Conservation (phyloP, 2,797 vertebrate species). For the Tapera naevia region DNA sequence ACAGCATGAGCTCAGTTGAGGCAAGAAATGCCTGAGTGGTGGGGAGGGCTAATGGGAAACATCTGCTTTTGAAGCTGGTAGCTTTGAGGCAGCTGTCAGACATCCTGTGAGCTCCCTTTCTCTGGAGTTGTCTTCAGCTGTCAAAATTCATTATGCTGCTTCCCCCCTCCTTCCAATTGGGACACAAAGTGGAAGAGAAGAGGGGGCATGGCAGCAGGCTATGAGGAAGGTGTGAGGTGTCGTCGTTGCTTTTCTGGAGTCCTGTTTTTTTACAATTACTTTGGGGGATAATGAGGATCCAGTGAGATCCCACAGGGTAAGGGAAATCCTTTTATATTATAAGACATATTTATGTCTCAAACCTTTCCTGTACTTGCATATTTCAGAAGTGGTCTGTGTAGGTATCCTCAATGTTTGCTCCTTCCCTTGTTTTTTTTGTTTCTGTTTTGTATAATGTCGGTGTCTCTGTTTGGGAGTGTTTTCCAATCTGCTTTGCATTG, state of each 20-base stretch:
- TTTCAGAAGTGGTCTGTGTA: background rate
- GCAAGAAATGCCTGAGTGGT: background rate
- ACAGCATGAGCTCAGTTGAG: background rate
- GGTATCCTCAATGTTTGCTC: background rate
- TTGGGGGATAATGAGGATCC: background rate
- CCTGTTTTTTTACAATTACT: background rate
- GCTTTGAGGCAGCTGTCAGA: constrained; percentile 36
- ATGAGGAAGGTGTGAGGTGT: background rate
- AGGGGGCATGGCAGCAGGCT: background rate
- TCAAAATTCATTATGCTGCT: background rate
- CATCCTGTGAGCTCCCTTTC: background rate
- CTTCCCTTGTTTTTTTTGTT: background rate
- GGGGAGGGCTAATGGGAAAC: constrained; percentile 10
- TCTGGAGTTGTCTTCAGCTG: background rate
- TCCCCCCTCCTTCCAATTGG: background rate
- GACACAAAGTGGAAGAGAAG: background rate
- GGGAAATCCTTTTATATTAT: background rate
- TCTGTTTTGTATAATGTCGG: background rate
- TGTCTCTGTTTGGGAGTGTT: background rate
- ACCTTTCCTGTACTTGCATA: background rate
- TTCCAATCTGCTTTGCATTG: background rate
- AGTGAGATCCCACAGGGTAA: background rate
- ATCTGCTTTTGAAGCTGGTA: constrained; percentile 29
- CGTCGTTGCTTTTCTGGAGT: background rate
- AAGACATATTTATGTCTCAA: background rate